Evolutionary conservation across 2,888 invertebrate genomes (phyloP).

Genomic region (Heteromurus nitidus): DNA sequence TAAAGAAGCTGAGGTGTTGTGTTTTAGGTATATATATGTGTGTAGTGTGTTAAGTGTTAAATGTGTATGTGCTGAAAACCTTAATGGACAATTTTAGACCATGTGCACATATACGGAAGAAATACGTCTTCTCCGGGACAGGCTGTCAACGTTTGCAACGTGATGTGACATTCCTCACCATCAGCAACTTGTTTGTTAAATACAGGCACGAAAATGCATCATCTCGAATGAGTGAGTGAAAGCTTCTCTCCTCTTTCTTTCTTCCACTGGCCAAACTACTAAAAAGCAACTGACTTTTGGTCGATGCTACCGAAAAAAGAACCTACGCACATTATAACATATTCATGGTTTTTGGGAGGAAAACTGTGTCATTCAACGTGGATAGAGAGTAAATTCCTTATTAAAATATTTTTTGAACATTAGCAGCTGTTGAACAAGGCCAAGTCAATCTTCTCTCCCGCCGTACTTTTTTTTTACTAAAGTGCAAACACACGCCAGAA

Average conservation of each 20-base stretch:
- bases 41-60: not conserved
- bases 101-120: slow-evolving; percentile 44
- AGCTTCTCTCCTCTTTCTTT: too few species aligned
- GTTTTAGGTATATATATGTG: not conserved
- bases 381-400: too few species aligned
- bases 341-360: too few species aligned
- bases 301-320: too few species aligned
- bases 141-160: slow-evolving; percentile 60
- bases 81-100: too few species aligned
- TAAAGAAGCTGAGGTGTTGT: slow-evolving; percentile 12
- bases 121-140: slow-evolving; percentile 58
- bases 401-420: too few species aligned
- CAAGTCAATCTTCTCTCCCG: not conserved
- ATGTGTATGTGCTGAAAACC: slow-evolving; percentile 5
- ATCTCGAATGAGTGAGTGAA: not conserved
- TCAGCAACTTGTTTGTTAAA: slow-evolving; percentile 43
- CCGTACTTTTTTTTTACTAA: not conserved
- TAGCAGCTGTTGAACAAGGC: not conserved
- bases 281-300: too few species aligned
- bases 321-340: too few species aligned
- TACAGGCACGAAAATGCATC: slow-evolving; percentile 15
- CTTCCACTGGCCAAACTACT: too few species aligned
- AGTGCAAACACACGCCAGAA: not conserved
- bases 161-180: slow-evolving; percentile 60
- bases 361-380: too few species aligned